Percentiles rank a stretch among this genome's conserved stretches.
Evolutionary conservation across 2,888 invertebrate species (phyloP).

Genomic region (Cabera pusaria): DNA sequence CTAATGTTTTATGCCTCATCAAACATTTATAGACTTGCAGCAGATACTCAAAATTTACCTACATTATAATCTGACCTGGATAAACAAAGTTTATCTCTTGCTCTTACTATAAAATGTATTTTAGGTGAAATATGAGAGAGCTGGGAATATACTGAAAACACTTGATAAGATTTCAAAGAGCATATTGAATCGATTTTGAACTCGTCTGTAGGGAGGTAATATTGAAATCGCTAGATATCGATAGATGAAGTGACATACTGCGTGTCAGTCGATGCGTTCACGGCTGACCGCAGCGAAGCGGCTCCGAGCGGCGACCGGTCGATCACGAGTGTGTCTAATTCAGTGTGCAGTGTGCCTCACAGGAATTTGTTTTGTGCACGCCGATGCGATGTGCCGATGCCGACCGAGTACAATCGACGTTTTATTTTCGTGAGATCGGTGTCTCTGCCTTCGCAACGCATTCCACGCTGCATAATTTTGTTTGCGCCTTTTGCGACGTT

Average conservation of each 20-base stretch:
- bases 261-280: constrained; percentile 46
- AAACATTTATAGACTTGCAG: no score
- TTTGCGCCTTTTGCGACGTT: constrained; percentile 57
- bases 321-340: constrained; percentile 77
- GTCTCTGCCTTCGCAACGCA: constrained; percentile 60
- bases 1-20: no score
- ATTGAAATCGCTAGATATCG: constrained; percentile 1
- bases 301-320: constrained; percentile 43
- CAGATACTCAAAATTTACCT: no score
- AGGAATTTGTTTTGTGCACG: constrained; percentile 78
- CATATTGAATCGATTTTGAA: not conserved
- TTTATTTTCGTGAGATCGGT: constrained; percentile 73
- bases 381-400: constrained; percentile 45
- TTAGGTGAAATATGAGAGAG: no score
- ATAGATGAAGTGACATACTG: constrained; percentile 9
- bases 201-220: not conserved
- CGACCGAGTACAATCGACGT: constrained; percentile 61
- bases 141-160: no score
- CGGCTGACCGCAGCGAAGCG: constrained; percentile 55
- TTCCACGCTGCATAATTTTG: constrained; percentile 60
- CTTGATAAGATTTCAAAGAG: constrained; percentile 1
- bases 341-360: constrained; percentile 70
- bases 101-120: no score
- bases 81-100: no score
- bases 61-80: no score